These are phyloP conservation scores for Chrysotoxum bicinctum DNA, from an alignment of 2,888 invertebrate species.

Conservation along the genomic window DNA sequence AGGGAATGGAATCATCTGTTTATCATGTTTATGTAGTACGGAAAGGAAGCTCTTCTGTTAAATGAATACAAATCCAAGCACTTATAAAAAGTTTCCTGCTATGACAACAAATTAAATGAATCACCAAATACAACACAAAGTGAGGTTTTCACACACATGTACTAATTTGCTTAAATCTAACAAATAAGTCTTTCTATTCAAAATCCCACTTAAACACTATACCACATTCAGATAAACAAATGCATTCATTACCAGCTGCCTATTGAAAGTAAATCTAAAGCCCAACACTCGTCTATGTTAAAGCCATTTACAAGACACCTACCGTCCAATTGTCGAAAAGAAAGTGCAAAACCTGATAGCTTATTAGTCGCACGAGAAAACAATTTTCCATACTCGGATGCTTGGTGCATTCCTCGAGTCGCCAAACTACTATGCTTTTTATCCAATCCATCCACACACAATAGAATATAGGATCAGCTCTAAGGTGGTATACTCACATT, in stretches of 20 bases:
- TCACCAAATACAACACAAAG: too few species aligned
- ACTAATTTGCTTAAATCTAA: background rate
- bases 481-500: slow-evolving; percentile 32
- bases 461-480: slow-evolving; percentile 33
- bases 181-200: background rate
- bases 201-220: slow-evolving; percentile 1
- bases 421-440: background rate
- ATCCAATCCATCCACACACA: slow-evolving; percentile 14
- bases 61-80: too few species aligned
- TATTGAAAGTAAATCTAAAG: background rate
- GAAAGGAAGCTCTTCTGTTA: too few species aligned
- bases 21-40: too few species aligned
- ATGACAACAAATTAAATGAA: too few species aligned
- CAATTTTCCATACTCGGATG: slow-evolving; percentile 30
- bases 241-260: background rate
- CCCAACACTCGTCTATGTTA: background rate
- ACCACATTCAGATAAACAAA: background rate
- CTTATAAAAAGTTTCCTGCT: too few species aligned
- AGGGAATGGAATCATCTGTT: too few species aligned
- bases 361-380: slow-evolving; percentile 45
- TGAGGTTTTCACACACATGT: too few species aligned
- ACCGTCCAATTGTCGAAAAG: slow-evolving; percentile 48
- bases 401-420: slow-evolving; percentile 17
- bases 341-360: slow-evolving; percentile 45
- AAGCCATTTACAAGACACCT: slow-evolving; percentile 3